Percentiles rank a stretch among this genome's conserved stretches.
These are phyloP conservation scores for Coilia nasus DNA, from an alignment of 2,797 vertebrate genomes.

Conservation along the genomic window DNA sequence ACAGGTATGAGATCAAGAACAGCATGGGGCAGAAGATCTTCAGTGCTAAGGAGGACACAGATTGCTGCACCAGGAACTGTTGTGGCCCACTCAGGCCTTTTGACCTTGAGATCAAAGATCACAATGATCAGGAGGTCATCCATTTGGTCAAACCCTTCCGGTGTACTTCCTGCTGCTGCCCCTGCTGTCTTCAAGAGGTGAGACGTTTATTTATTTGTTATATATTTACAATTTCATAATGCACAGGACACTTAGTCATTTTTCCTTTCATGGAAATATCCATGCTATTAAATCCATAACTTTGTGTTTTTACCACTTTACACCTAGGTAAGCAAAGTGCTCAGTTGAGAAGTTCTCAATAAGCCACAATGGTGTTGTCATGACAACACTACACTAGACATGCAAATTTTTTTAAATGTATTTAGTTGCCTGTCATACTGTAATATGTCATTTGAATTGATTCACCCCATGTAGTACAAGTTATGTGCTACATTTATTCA, in stretches of 20 bases:
- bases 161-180: constrained; percentile 70
- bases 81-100: constrained; percentile 71
- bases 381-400: too few species aligned
- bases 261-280: too few species aligned
- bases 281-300: too few species aligned
- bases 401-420: not conserved
- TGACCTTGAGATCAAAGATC: constrained; percentile 67
- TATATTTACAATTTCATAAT: too few species aligned
- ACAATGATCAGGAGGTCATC: constrained; percentile 69
- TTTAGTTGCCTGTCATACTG: not conserved
- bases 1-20: constrained; percentile 71
- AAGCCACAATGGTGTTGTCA: too few species aligned
- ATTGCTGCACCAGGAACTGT: constrained; percentile 71
- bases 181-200: constrained; percentile 77
- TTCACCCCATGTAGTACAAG: not conserved
- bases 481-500: not conserved
- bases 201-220: not conserved
- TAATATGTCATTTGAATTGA: not conserved
- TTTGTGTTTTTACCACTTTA: too few species aligned
- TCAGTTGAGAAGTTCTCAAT: too few species aligned
- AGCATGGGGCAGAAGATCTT: constrained; percentile 68
- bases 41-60: constrained; percentile 68
- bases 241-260: too few species aligned
- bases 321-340: too few species aligned
- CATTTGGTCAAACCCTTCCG: constrained; percentile 70